Conservation (phyloP, 2,888 invertebrate genomes). For the Baronia brevicornis region DNA sequence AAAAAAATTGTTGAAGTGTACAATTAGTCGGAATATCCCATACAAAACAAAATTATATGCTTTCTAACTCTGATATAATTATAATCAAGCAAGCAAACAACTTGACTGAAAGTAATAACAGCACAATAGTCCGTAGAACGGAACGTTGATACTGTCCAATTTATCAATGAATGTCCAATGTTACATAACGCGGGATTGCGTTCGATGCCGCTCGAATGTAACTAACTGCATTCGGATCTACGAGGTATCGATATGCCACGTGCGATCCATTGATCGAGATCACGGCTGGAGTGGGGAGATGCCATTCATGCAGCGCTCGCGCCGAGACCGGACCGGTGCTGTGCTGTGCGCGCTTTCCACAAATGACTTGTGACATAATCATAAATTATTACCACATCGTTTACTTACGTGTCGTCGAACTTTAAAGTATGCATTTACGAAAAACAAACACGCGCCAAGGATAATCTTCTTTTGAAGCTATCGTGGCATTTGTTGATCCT, state of each 20-base stretch:
- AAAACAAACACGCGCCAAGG: constrained; percentile 2
- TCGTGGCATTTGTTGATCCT: no score
- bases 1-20: no score
- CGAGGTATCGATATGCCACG: constrained; percentile 54
- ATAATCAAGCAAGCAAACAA: no score
- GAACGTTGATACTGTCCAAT: no score
- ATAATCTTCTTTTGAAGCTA: constrained; percentile 1
- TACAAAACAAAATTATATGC: no score
- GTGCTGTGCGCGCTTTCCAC: no score
- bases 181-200: no score
- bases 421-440: constrained; percentile 31
- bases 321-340: constrained; percentile 42
- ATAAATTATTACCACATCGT: constrained; percentile 43
- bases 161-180: no score
- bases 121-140: no score
- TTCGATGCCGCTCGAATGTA: constrained; percentile 16
- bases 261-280: constrained; percentile 58
- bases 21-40: no score
- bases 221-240: constrained; percentile 26
- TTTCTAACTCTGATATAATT: no score
- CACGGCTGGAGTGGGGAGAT: constrained; percentile 37
- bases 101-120: no score
- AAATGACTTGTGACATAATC: constrained; percentile 41
- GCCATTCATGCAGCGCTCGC: constrained; percentile 60
- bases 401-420: constrained; percentile 41